These are phyloP conservation scores for Gastrophryne carolinensis DNA, from an alignment of 2,797 vertebrate species.

Conservation along the genomic window DNA sequence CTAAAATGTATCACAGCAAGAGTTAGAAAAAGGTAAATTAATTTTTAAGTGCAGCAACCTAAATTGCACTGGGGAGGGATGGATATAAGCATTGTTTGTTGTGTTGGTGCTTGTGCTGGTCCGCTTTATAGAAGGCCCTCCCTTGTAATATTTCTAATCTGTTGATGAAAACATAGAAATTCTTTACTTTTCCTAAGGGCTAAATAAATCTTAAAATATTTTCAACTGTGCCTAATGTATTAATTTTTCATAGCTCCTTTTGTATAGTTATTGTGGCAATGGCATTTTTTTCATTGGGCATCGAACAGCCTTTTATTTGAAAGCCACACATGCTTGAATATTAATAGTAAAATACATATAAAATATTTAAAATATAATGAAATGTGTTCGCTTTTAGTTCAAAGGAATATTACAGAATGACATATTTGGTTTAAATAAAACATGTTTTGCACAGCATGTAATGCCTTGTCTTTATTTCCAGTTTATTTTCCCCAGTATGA, in stretches of 20 bases:
- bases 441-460: slow-evolving; percentile 23
- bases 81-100: no score
- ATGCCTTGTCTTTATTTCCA: slow-evolving; percentile 28
- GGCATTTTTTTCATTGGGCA: not conserved
- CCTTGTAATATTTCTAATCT: no score
- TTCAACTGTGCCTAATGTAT: slow-evolving; percentile 1
- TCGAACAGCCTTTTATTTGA: slow-evolving; percentile 3
- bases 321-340: slow-evolving; percentile 28
- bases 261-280: slow-evolving; percentile 2
- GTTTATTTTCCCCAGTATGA: slow-evolving; percentile 20
- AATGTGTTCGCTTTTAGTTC: slow-evolving; percentile 33
- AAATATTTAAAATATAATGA: slow-evolving; percentile 39
- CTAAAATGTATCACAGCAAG: no score
- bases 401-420: slow-evolving; percentile 42
- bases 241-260: not conserved
- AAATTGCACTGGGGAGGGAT: no score
- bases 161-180: not conserved
- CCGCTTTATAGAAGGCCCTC: no score
- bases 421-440: slow-evolving; percentile 48
- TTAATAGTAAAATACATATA: slow-evolving; percentile 37
- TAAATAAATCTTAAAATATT: not conserved
- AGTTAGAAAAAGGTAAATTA: no score
- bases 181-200: not conserved
- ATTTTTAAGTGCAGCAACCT: no score
- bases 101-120: no score